Percentiles rank a stretch among this genome's conserved stretches.
These are phyloP conservation scores for Numenius phaeopus DNA, from an alignment of 2,797 vertebrate species.

Conservation along the genomic window DNA sequence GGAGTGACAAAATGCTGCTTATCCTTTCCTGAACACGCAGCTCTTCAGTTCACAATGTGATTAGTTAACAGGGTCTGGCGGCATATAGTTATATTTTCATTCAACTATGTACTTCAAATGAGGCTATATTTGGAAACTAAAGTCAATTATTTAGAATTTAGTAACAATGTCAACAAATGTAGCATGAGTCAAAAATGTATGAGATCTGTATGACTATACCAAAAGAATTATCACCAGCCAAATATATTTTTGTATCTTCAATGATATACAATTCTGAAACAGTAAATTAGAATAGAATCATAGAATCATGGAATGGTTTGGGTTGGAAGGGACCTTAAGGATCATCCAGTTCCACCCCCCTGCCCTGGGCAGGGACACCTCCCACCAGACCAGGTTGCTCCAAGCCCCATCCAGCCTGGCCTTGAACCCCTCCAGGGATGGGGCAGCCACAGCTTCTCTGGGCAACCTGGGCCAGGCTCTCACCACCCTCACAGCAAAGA, in stretches of 20 bases:
- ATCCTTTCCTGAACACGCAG: neutral
- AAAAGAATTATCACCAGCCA: neutral
- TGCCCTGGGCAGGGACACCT: too few relatives aligned
- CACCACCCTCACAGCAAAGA: too few relatives aligned
- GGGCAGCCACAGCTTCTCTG: too few relatives aligned
- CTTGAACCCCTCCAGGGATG: too few relatives aligned
- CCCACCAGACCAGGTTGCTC: too few relatives aligned
- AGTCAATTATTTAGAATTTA: conserved; percentile 7
- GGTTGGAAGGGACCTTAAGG: neutral
- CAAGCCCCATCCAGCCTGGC: too few relatives aligned
- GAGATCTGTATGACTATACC: neutral
- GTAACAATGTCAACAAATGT: neutral
- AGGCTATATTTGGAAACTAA: neutral
- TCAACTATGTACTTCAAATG: neutral
- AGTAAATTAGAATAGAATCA: neutral
- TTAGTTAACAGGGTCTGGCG: neutral
- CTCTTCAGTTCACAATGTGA: neutral
- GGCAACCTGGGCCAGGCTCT: too few relatives aligned
- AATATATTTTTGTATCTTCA: neutral
- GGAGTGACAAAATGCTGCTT: neutral
- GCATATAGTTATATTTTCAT: neutral
- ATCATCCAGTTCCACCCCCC: neutral
- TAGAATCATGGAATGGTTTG: neutral
- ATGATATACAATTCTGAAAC: neutral
- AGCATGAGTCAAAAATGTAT: neutral